Evolutionary conservation across 2,888 invertebrate genomes (phyloP).

Genomic region (Drosophila testacea): DNA sequence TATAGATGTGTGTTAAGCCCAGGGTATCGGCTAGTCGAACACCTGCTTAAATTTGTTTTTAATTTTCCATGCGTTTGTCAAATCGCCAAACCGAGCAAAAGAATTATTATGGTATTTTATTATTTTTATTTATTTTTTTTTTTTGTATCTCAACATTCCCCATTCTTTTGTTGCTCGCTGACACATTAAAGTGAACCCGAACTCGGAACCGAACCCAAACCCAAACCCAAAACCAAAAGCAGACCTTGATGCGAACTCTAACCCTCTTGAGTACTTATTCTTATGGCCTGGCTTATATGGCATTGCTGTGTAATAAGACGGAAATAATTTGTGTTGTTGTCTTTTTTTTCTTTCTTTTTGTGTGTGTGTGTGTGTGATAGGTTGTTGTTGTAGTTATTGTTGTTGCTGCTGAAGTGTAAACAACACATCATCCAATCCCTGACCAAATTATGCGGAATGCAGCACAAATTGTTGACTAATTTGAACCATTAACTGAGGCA

Average conservation of each 20-base stretch:
- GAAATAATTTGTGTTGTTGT: constrained; percentile 79
- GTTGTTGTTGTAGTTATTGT: constrained; percentile 16
- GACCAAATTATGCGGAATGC: constrained; percentile 46
- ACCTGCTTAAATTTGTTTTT: background rate
- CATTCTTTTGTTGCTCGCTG: constrained; percentile 53
- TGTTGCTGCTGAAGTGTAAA: constrained; percentile 54
- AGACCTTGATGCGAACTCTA: constrained; percentile 6
- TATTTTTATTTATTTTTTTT: constrained; percentile 26
- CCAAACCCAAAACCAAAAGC: background rate
- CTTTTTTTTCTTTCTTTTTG: constrained; percentile 23
- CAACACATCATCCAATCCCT: constrained; percentile 51
- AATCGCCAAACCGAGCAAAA: constrained; percentile 81
- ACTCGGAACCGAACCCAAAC: background rate
- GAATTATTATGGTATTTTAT: constrained; percentile 78
- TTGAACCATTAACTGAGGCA: constrained; percentile 48
- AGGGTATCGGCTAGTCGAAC: constrained; percentile 2
- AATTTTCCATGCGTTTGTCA: constrained; percentile 25
- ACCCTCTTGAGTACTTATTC: constrained; percentile 55
- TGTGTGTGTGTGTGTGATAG: constrained; percentile 8
- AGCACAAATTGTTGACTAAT: constrained; percentile 63
- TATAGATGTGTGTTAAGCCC: no score
- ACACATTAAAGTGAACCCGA: constrained; percentile 50
- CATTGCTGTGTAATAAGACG: constrained; percentile 82
- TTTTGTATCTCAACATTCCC: constrained; percentile 35
- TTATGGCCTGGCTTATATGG: constrained; percentile 67